phyloP scores from a whole-genome alignment of 2,888 invertebrate species.

The Rhopalosiphum nymphaeae region DNA sequence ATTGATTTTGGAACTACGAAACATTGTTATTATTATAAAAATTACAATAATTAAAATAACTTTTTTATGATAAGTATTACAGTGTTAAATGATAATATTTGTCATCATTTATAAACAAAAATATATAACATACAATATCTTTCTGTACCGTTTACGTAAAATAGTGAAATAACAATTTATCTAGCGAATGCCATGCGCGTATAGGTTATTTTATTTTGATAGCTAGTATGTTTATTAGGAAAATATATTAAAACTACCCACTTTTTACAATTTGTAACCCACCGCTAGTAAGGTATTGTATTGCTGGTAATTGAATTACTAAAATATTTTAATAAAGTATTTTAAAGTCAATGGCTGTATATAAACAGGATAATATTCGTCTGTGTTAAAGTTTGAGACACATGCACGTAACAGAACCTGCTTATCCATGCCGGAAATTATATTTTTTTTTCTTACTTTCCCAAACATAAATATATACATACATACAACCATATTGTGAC shows the following conservation, averaged over 20 bases:
- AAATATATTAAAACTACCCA: not conserved
- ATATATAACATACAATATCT: not conserved
- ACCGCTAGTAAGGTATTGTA: not conserved
- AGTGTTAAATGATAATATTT: not conserved
- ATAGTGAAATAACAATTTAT: not conserved
- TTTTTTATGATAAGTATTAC: not conserved
- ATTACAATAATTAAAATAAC: not conserved
- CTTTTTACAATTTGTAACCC: not conserved
- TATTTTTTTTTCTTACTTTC: not conserved
- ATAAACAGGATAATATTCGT: conserved; percentile 6
- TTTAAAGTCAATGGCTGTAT: not conserved
- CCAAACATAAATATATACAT: not conserved
- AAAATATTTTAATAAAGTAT: conserved; percentile 21
- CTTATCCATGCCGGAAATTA: conserved; percentile 38
- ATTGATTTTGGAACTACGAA: not conserved
- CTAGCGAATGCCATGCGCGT: not conserved
- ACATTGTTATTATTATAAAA: not conserved
- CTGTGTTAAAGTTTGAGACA: not conserved
- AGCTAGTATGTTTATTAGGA: not conserved
- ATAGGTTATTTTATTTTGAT: not conserved
- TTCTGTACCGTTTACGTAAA: not conserved
- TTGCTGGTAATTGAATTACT: conserved; percentile 9
- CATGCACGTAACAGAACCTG: not conserved
- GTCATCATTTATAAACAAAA: not conserved
- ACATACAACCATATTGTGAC: not conserved